Conservation (phyloP, 2,113 vertebrate species). For the Campylomormyrus tamandua region DNA sequence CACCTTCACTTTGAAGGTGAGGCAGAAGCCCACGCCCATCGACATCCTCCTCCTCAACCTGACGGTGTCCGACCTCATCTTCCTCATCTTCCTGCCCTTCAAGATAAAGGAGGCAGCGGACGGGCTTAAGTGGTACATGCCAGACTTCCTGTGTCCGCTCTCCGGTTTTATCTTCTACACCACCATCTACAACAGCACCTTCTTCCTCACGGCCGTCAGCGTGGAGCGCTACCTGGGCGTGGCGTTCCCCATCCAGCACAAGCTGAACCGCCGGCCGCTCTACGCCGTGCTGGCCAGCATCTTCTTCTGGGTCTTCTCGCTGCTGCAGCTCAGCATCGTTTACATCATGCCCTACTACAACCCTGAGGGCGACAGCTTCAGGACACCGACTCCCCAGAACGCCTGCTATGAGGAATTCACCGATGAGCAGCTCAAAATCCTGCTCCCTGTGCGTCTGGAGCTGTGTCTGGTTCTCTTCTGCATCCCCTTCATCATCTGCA, state of each 20-base stretch:
- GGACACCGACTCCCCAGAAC: neutral
- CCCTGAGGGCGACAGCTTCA: neutral
- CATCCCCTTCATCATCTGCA: slow-evolving; percentile 64
- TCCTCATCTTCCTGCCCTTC: slow-evolving; percentile 77
- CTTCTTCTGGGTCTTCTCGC: slow-evolving; percentile 67
- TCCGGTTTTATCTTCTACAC: slow-evolving; percentile 75
- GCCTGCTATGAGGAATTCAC: slow-evolving; percentile 69
- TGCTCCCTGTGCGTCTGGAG: slow-evolving; percentile 70
- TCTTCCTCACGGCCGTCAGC: slow-evolving; percentile 75
- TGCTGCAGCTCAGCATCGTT: slow-evolving; percentile 67
- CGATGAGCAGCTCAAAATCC: slow-evolving; percentile 49
- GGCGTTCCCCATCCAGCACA: slow-evolving; percentile 72
- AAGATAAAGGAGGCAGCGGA: slow-evolving; percentile 67
- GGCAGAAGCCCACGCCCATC: slow-evolving; percentile 58
- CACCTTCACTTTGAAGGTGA: slow-evolving; percentile 65
- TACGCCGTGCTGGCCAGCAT: slow-evolving; percentile 59
- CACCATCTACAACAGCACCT: slow-evolving; percentile 81
- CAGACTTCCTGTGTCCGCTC: slow-evolving; percentile 60
- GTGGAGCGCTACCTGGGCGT: slow-evolving; percentile 79
- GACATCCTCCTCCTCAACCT: slow-evolving; percentile 83
- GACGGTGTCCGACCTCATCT: slow-evolving; percentile 74
- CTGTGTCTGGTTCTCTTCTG: slow-evolving; percentile 68
- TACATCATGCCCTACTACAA: slow-evolving; percentile 56
- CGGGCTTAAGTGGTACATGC: slow-evolving; percentile 60
- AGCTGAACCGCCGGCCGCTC: slow-evolving; percentile 51